Evolutionary conservation across 1,140 invertebrate species (phyloP).

Genomic region (Drosophila subpulchrella): DNA sequence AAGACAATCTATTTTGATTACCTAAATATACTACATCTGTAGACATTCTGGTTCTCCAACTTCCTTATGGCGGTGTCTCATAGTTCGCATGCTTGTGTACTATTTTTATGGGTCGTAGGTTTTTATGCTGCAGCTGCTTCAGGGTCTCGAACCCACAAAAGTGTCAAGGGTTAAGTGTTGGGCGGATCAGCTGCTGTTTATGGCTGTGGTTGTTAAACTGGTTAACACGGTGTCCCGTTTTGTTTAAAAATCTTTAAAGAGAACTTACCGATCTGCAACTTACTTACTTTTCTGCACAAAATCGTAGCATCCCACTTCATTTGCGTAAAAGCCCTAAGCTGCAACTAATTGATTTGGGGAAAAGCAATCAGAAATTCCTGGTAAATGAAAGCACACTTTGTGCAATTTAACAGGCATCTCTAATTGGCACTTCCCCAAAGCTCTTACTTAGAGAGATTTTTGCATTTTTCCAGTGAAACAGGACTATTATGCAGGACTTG

Average conservation of each 20-base stretch:
- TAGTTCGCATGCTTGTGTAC: conserved; percentile 12
- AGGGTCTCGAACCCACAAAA: conserved; percentile 31
- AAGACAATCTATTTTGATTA: not conserved
- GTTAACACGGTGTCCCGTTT: conserved; percentile 2
- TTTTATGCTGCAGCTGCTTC: conserved; percentile 35
- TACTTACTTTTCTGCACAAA: not conserved
- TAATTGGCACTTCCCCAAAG: not conserved
- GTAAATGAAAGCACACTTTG: not conserved
- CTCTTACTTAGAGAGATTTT: not conserved
- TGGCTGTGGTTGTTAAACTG: conserved; percentile 4
- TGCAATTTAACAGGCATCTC: not conserved
- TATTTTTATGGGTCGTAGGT: conserved; percentile 43
- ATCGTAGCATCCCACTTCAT: not conserved
- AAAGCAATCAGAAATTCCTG: not conserved
- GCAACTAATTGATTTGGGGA: not conserved
- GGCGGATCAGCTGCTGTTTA: conserved; percentile 41
- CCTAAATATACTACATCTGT: not conserved
- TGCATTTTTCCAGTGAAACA: not conserved
- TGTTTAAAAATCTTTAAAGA: not conserved
- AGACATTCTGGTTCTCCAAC: conserved; percentile 1
- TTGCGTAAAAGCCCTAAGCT: not conserved
- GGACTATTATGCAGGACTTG: conserved; percentile 5
- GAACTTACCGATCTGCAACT: not conserved
- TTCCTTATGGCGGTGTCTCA: not conserved
- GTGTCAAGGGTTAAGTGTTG: conserved; percentile 47